Conservation (phyloP, 2,888 invertebrate genomes). For the Xylota sylvarum region DNA sequence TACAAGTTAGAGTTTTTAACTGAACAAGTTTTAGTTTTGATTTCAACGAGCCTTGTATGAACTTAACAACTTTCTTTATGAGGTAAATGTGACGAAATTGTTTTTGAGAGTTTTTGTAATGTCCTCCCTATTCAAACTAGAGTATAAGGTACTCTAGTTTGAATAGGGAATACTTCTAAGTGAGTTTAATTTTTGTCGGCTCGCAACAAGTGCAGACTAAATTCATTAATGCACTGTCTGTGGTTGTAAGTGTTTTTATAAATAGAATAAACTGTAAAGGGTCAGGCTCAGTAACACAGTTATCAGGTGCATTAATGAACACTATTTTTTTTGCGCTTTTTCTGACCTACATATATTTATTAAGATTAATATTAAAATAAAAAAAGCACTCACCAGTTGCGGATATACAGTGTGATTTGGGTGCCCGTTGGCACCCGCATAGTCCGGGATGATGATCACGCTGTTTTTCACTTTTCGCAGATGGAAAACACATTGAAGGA, state of each 20-base stretch:
- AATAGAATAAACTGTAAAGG: too few species aligned
- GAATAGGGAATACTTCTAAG: too few species aligned
- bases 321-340: too few species aligned
- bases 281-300: too few species aligned
- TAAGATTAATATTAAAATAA: neutral
- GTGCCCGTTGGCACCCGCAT: conserved; percentile 84
- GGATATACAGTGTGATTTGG: conserved; percentile 85
- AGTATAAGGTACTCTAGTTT: too few species aligned
- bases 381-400: conserved; percentile 83
- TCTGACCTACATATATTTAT: too few species aligned
- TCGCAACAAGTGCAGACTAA: too few species aligned
- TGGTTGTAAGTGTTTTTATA: neutral
- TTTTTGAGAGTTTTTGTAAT: neutral
- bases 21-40: neutral
- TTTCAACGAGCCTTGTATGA: neutral
- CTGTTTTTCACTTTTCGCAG: conserved; percentile 82
- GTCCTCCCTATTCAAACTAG: too few species aligned
- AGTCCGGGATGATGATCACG: conserved; percentile 81
- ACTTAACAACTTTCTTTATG: neutral
- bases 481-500: conserved; percentile 80
- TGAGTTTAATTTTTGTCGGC: too few species aligned
- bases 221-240: neutral
- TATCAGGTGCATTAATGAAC: too few species aligned
- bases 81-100: neutral
- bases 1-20: neutral